These are phyloP conservation scores for Eidolon dupreanum DNA, from an alignment of 2,797 vertebrate species.

Conservation along the genomic window DNA sequence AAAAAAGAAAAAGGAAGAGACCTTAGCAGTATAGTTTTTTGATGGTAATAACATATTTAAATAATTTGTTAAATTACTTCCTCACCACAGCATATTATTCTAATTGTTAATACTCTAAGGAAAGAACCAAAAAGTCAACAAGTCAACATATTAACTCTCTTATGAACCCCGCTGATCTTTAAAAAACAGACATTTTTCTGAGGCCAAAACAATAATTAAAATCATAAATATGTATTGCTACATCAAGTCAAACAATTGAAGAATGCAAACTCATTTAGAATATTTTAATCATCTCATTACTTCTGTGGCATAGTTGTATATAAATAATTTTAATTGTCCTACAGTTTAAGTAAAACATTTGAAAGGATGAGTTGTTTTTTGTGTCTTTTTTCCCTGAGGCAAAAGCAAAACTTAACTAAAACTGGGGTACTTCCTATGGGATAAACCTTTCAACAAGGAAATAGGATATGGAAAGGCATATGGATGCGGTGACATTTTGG, in stretches of 20 bases:
- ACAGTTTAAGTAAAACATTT: slow-evolving; percentile 60
- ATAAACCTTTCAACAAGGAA: slow-evolving; percentile 79
- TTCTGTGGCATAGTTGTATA: slow-evolving; percentile 23
- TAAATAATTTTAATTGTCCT: slow-evolving; percentile 70
- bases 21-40: neutral
- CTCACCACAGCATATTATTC: neutral
- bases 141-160: slow-evolving; percentile 50
- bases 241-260: slow-evolving; percentile 70
- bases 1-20: neutral
- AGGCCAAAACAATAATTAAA: slow-evolving; percentile 78
- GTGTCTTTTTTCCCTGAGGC: slow-evolving; percentile 21
- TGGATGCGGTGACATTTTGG: slow-evolving; percentile 83
- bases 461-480: slow-evolving; percentile 66
- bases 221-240: slow-evolving; percentile 77
- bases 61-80: slow-evolving; percentile 33
- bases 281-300: slow-evolving; percentile 73
- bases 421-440: slow-evolving; percentile 75
- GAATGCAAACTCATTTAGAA: slow-evolving; percentile 70
- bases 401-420: slow-evolving; percentile 69
- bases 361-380: slow-evolving; percentile 51
- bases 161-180: slow-evolving; percentile 62
- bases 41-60: neutral
- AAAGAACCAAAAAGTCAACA: slow-evolving; percentile 54
- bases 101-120: slow-evolving; percentile 47
- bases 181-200: slow-evolving; percentile 62